These are phyloP conservation scores for Marmota monax DNA, from an alignment of 2,113 vertebrate genomes.

Conservation along the genomic window DNA sequence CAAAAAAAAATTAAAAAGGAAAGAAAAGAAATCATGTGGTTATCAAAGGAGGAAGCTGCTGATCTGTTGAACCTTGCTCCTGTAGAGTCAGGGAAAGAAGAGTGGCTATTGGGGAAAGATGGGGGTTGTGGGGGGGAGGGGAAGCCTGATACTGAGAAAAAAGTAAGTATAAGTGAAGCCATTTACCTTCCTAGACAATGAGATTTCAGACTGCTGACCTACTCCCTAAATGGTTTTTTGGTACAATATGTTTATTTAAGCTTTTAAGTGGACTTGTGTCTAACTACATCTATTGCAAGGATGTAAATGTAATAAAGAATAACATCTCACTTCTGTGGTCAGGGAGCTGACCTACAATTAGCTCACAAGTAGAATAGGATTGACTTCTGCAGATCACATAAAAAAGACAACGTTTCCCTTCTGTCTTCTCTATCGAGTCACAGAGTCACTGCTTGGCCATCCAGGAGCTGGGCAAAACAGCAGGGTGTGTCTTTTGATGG, in stretches of 20 bases:
- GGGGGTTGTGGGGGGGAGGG: neutral
- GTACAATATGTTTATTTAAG: neutral
- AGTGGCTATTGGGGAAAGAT: neutral
- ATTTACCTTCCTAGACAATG: neutral
- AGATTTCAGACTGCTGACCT: neutral
- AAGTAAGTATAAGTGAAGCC: neutral
- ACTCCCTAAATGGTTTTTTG: neutral
- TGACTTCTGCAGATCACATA: neutral
- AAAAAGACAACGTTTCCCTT: neutral
- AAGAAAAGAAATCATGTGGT: neutral
- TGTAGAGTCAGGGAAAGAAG: neutral
- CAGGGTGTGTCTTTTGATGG: neutral
- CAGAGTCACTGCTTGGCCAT: neutral
- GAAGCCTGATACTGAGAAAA: neutral
- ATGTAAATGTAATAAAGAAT: neutral
- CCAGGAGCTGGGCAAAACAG: neutral
- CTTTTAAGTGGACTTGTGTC: neutral
- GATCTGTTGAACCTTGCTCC: neutral
- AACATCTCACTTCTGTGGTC: neutral
- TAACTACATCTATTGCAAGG: neutral
- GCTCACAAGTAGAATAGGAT: neutral
- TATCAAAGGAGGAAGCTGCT: neutral
- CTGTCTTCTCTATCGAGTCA: neutral
- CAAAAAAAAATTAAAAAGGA: neutral
- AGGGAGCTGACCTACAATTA: neutral